These are phyloP conservation scores for Percopsis omiscomaycus DNA, from an alignment of 2,797 vertebrate genomes.

Conservation along the genomic window DNA sequence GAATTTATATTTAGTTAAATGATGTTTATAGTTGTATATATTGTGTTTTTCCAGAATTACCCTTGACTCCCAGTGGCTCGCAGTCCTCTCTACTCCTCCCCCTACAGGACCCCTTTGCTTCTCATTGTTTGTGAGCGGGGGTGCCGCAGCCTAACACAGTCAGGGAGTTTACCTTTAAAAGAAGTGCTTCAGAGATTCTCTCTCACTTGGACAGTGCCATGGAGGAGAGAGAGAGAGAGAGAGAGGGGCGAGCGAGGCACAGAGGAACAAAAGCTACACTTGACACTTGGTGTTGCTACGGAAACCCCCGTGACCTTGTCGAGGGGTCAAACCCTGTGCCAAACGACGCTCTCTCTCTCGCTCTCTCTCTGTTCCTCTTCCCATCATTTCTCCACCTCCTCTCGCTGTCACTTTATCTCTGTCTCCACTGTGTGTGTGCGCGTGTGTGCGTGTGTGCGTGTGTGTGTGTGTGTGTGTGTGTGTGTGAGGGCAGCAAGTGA, in stretches of 20 bases:
- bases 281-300: slow-evolving; percentile 39
- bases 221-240: background rate
- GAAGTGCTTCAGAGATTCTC: too few species aligned
- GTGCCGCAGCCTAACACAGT: too few species aligned
- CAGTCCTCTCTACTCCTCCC: too few species aligned
- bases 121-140: too few species aligned
- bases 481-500: slow-evolving; percentile 53
- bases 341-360: background rate
- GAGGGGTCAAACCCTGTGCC: slow-evolving; percentile 8
- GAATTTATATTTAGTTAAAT: too few species aligned
- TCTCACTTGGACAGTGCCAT: background rate
- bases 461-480: slow-evolving; percentile 25
- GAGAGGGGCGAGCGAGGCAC: slow-evolving; percentile 31
- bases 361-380: slow-evolving; percentile 22
- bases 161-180: too few species aligned
- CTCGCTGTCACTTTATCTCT: slow-evolving; percentile 15
- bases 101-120: too few species aligned
- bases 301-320: slow-evolving; percentile 35
- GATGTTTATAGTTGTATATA: too few species aligned
- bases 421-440: slow-evolving; percentile 25
- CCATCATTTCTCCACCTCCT: background rate
- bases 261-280: slow-evolving; percentile 37
- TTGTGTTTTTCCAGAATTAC: too few species aligned
- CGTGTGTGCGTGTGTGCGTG: slow-evolving; percentile 33
- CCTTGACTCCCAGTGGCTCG: too few species aligned